A percentile compares a stretch with the other conserved stretches of the same genome.
Conservation (phyloP, 1,140 invertebrate species). For the Camponotus pennsylvanicus region DNA sequence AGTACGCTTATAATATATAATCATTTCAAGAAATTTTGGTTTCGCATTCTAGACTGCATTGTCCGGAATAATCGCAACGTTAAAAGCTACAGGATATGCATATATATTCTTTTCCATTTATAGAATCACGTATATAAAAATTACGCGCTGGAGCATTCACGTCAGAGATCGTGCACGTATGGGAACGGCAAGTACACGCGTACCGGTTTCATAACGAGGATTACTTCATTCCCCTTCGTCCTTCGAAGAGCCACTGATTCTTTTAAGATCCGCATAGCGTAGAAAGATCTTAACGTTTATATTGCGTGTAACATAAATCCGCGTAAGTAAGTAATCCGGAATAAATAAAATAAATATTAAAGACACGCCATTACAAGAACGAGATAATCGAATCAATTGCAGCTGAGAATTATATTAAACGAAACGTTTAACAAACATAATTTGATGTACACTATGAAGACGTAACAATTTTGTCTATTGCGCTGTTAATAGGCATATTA, state of each 20-base stretch:
- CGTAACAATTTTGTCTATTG: no score
- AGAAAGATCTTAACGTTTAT: constrained; percentile 14
- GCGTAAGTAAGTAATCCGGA: neutral
- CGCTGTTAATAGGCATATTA: no score
- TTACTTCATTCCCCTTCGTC: constrained; percentile 76
- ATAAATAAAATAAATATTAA: neutral
- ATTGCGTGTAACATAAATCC: neutral
- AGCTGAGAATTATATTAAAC: neutral
- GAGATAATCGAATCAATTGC: neutral
- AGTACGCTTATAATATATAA: neutral
- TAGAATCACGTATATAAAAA: constrained; percentile 72
- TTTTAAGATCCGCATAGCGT: constrained; percentile 29
- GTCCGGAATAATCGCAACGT: neutral
- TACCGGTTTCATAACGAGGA: constrained; percentile 76
- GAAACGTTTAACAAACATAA: neutral
- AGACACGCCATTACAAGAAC: neutral
- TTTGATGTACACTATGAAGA: no score
- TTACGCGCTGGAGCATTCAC: constrained; percentile 68
- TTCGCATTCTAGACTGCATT: neutral
- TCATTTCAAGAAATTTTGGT: neutral
- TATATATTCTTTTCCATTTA: constrained; percentile 45
- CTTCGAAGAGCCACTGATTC: constrained; percentile 69
- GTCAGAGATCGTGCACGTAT: constrained; percentile 63
- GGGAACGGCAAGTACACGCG: constrained; percentile 62
- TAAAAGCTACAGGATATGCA: neutral